Evolutionary conservation across 35 echinoderm and acorn worm species (phyloP).

Genomic region (Apostichopus parvimensis): DNA sequence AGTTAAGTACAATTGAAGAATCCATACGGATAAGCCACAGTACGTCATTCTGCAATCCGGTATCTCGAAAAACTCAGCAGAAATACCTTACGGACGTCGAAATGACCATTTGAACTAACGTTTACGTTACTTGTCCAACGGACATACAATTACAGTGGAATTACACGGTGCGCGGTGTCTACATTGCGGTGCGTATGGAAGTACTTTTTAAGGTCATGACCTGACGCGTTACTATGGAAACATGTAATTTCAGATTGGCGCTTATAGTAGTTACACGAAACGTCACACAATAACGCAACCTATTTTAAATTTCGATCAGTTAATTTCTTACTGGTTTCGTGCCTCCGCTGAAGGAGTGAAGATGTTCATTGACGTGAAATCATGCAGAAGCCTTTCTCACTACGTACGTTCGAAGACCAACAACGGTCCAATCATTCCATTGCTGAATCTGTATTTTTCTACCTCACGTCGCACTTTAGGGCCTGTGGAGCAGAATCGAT

Average conservation of each 20-base stretch:
- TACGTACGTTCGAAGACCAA: not conserved
- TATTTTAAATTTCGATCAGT: not conserved
- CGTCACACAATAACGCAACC: not conserved
- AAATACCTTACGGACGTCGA: not conserved
- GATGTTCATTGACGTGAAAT: not conserved
- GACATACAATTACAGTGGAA: not conserved
- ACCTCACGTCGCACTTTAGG: not conserved
- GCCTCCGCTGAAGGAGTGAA: not conserved
- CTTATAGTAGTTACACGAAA: not conserved
- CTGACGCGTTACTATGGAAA: constrained; percentile 28
- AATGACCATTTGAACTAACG: not conserved
- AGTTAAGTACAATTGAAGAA: too few relatives aligned
- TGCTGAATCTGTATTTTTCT: not conserved
- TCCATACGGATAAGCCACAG: not conserved
- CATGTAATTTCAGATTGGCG: not conserved
- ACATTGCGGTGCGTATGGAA: not conserved
- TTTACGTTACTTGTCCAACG: not conserved
- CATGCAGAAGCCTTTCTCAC: not conserved
- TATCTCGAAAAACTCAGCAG: not conserved
- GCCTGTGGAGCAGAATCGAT: not conserved
- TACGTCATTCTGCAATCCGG: not conserved
- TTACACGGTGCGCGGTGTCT: not conserved
- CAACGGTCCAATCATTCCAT: not conserved
- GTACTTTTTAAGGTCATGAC: constrained; percentile 14
- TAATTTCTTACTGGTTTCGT: not conserved